Conservation (phyloP, 2,888 invertebrate genomes). For the Morinoia aosen region DNA sequence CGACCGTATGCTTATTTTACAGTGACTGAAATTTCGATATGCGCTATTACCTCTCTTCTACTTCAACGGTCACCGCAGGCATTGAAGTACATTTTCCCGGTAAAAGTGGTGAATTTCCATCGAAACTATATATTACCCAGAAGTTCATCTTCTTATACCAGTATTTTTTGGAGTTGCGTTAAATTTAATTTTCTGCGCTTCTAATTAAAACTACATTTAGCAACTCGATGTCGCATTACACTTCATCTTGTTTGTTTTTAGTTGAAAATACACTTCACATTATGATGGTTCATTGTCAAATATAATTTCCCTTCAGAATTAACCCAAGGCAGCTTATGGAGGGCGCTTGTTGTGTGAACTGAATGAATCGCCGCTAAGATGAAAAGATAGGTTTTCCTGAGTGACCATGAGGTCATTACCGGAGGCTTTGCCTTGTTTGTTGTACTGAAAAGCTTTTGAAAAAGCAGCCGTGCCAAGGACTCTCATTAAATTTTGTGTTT, state of each 20-base stretch:
- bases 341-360: background rate
- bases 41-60: background rate
- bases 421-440: background rate
- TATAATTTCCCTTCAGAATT: background rate
- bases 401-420: background rate
- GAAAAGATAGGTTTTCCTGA: background rate
- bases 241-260: background rate
- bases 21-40: background rate
- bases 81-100: too few species aligned
- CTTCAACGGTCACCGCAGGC: too few species aligned
- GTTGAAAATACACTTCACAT: background rate
- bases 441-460: background rate
- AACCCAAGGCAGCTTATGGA: background rate
- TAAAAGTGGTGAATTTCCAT: too few species aligned
- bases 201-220: background rate
- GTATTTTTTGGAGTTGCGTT: background rate
- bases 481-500: background rate
- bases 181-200: background rate
- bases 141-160: background rate
- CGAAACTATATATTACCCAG: background rate
- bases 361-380: background rate
- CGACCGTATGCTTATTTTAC: background rate
- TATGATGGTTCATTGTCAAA: background rate
- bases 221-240: background rate
- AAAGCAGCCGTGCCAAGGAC: background rate